These are phyloP conservation scores for Xestia rhomboidea DNA, from an alignment of 2,888 invertebrate species.

Conservation along the genomic window DNA sequence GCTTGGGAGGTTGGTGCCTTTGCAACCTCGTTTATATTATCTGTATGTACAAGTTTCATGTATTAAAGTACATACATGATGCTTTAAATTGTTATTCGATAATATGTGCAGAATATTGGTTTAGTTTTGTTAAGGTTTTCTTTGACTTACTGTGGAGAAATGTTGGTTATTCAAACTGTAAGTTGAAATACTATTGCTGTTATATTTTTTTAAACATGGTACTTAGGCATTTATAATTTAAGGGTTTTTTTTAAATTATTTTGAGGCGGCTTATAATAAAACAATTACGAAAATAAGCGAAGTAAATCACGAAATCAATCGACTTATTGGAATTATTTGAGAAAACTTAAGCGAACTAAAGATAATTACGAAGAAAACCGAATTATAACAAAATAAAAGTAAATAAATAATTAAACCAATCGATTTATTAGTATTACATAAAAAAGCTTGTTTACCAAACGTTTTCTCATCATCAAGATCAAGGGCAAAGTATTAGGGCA, in stretches of 20 bases:
- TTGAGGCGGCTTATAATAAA: not conserved
- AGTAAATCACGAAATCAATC: not conserved
- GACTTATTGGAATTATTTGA: not conserved
- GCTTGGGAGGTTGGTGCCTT: conserved; percentile 55
- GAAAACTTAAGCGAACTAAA: too few relatives aligned
- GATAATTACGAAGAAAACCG: not conserved
- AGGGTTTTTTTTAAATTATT: not conserved
- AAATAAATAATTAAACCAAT: conserved; percentile 27
- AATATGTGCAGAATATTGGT: conserved; percentile 8
- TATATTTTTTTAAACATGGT: not conserved
- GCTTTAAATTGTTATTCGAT: conserved; percentile 37
- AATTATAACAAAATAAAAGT: not conserved
- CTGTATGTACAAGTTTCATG: conserved; percentile 36
- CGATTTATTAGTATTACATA: conserved; percentile 50
- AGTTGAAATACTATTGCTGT: not conserved
- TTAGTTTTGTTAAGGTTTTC: not conserved
- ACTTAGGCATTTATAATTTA: not conserved
- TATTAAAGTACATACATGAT: not conserved
- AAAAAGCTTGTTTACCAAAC: conserved; percentile 62
- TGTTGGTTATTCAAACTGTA: not conserved
- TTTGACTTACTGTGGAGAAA: not conserved
- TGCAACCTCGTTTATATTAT: conserved; percentile 47
- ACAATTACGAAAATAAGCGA: not conserved
- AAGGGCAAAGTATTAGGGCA: conserved; percentile 68
- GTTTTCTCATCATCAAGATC: conserved; percentile 70